Evolutionary conservation across 2,888 invertebrate species (phyloP).

Genomic region (Clitarchus hookeri): DNA sequence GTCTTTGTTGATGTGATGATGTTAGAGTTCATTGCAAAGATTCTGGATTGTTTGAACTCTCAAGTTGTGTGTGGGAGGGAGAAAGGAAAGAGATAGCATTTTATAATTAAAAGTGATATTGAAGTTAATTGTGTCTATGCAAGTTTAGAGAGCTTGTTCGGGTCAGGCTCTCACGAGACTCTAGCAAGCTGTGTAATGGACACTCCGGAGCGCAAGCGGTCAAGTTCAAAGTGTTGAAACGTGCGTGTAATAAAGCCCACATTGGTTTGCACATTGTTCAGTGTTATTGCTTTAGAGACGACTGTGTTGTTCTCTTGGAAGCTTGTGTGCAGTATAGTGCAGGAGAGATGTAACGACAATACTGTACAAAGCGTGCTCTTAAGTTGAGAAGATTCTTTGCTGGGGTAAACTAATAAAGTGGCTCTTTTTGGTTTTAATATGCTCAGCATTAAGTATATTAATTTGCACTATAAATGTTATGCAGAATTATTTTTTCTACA

Average conservation of each 20-base stretch:
- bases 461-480: too few species aligned
- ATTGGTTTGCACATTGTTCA: neutral
- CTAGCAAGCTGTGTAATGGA: neutral
- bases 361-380: too few species aligned
- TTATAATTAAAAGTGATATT: neutral
- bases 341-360: too few species aligned
- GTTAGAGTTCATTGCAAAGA: neutral
- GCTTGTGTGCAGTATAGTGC: too few species aligned
- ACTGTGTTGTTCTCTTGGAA: neutral
- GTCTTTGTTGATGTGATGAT: neutral
- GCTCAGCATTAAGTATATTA: too few species aligned
- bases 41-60: slow-evolving; percentile 1
- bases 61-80: neutral
- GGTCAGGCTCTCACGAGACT: neutral
- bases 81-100: neutral
- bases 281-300: neutral
- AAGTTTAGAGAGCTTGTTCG: neutral
- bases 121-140: neutral
- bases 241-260: neutral
- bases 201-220: too few species aligned
- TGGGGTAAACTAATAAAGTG: too few species aligned
- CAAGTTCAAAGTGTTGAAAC: neutral
- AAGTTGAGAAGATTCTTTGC: too few species aligned
- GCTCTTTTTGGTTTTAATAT: too few species aligned
- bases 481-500: too few species aligned